phyloP scores from a whole-genome alignment of 2,888 invertebrate species.

The Cylindroiulus punctatus region DNA sequence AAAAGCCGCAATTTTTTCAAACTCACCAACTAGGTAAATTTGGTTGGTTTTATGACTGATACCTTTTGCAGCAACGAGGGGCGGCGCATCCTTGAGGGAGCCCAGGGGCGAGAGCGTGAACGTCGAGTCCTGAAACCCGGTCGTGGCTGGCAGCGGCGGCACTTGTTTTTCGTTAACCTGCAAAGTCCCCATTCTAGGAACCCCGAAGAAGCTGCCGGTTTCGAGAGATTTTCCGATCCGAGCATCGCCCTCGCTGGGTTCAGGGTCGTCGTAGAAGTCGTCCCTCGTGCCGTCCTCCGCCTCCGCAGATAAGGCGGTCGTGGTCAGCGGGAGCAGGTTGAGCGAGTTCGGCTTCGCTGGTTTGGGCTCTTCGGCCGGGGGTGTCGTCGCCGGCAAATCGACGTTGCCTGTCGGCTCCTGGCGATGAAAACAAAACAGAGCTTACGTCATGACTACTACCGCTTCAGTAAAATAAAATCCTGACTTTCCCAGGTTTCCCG shows the following conservation, averaged over 20 bases:
- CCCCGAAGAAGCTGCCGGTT: neutral
- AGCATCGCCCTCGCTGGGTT: neutral
- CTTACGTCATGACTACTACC: too few relatives aligned
- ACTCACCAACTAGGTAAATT: too few relatives aligned
- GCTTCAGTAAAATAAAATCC: too few relatives aligned
- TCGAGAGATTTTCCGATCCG: neutral
- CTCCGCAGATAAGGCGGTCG: neutral
- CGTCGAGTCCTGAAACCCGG: neutral
- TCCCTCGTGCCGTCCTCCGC: neutral
- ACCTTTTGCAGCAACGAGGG: neutral
- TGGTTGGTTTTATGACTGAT: too few relatives aligned
- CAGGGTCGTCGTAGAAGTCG: neutral
- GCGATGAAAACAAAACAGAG: too few relatives aligned
- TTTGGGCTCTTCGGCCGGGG: neutral
- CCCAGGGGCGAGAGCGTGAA: neutral
- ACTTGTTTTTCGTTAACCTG: neutral
- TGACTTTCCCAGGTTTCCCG: too few relatives aligned
- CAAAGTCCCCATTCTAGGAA: neutral
- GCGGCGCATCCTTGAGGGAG: neutral
- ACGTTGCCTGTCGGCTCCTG: too few relatives aligned
- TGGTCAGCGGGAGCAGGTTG: neutral
- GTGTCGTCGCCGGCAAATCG: too few relatives aligned
- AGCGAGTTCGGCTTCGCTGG: neutral
- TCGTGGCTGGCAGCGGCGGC: neutral
- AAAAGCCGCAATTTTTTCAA: too few relatives aligned